Percentiles rank a stretch among this genome's conserved stretches.
Conservation (phyloP, 2,888 invertebrate genomes). For the Scaptodrosophila latifasciaeformis region DNA sequence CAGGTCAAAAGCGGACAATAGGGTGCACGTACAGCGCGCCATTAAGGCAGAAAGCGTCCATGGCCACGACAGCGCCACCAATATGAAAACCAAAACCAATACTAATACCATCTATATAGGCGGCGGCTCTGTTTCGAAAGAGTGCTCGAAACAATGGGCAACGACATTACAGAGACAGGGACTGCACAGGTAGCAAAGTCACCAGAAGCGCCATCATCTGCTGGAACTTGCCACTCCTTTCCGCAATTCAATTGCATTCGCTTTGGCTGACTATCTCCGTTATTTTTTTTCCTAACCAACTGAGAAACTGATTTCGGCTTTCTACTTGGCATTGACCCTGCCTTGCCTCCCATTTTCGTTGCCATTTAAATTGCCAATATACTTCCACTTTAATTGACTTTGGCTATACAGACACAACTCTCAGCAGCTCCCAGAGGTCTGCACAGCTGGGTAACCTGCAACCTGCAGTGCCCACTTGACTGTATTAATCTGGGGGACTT, state of each 20-base stretch:
- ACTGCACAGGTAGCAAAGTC: no score
- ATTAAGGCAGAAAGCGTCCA: constrained; percentile 32
- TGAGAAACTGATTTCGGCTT: background rate
- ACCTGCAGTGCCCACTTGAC: constrained; percentile 7
- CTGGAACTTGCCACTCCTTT: constrained; percentile 11
- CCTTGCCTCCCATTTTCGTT: constrained; percentile 12
- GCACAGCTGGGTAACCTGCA: constrained; percentile 43
- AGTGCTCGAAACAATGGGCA: no score
- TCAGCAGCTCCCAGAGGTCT: background rate
- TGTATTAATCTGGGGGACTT: constrained; percentile 7
- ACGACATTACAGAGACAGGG: no score
- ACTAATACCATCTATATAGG: no score
- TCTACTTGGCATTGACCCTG: constrained; percentile 49
- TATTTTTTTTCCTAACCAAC: constrained; percentile 42
- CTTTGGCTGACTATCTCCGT: background rate
- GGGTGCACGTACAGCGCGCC: constrained; percentile 43
- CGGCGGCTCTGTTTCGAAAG: no score
- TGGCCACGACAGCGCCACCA: constrained; percentile 16
- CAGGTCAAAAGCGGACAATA: constrained; percentile 64
- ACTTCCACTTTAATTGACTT: constrained; percentile 55
- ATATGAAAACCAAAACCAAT: no score
- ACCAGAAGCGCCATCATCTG: no score
- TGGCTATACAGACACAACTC: constrained; percentile 33
- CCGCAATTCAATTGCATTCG: constrained; percentile 8
- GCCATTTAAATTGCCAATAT: constrained; percentile 47